phyloP scores from a whole-genome alignment of 2,888 invertebrate species.

The Plemyria rubiginata region DNA sequence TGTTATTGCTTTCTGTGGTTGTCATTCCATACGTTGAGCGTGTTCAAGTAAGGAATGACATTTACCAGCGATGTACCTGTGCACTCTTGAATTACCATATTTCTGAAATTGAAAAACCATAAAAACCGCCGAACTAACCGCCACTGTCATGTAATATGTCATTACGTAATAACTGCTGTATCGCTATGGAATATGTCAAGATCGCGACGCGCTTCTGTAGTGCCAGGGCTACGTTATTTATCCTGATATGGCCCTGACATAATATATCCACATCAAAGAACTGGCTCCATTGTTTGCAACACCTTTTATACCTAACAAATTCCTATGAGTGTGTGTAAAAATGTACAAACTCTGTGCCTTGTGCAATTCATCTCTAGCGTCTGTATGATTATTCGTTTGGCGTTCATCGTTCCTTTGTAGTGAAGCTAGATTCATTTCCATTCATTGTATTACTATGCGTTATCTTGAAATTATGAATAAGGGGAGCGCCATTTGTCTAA shows the following conservation, averaged over 20 bases:
- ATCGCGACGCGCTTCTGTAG: too few relatives aligned
- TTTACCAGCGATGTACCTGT: not conserved
- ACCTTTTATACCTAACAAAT: not conserved
- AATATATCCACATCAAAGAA: not conserved
- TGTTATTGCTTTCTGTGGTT: not conserved
- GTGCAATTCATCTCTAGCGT: conserved; percentile 36
- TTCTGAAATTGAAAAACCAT: not conserved
- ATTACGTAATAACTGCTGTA: not conserved
- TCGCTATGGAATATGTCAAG: not conserved
- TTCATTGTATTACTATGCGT: conserved; percentile 11
- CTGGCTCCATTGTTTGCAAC: conserved; percentile 10
- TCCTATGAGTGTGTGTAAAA: conserved; percentile 24
- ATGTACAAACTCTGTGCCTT: conserved; percentile 44
- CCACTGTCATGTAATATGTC: not conserved
- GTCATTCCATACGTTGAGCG: not conserved
- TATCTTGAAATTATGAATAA: conserved; percentile 13
- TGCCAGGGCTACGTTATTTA: too few relatives aligned
- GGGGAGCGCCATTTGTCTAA: conserved; percentile 31
- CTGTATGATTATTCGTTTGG: conserved; percentile 17
- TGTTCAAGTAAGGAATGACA: not conserved
- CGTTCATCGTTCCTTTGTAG: conserved; percentile 18
- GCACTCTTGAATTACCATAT: not conserved
- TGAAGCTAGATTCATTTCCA: conserved; percentile 12
- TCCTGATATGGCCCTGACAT: not conserved
- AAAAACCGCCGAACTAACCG: not conserved